Base-by-base conservation (phyloP, 2,797 vertebrate species). In the Myotis myotis region DNA sequence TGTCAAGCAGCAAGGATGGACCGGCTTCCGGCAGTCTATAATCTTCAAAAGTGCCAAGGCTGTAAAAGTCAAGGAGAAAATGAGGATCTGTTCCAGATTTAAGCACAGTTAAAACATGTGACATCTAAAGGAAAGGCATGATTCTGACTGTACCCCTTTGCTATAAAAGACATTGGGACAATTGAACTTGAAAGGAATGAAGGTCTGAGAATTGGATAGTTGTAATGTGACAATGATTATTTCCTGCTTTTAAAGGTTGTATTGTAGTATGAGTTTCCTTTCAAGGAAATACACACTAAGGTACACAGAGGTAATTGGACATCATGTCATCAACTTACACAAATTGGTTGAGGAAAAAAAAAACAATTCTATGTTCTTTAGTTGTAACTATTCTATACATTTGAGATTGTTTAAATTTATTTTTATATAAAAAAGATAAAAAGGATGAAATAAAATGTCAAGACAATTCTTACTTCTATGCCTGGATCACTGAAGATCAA, bases 321-420 rank as follows among this genome's bases (percentile, higher is more conserved):
- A 62, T 87, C n/a, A 51, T 38, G 23, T 90, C 64, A 74, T 55
- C 57, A 90, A 68, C 28, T 83, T 44, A 91, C 6, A 94, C 11
- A 81, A 96, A 93, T 83, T 44, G 33, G 33, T 23, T 75, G 11
- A 91, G 79, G 41, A 38, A 60, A n/a, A 79, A 79, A 91, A 74
- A 90, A 72, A 47, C 70, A 79, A 80, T n/a, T 55, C 44, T 71
- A 60, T 64, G 22, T 74, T 78, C 49, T 80, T 93, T 23, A 96
- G 7, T 62, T 44, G 8, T 78, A 92, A 92, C 8, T 51, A 87
- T 83, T 60, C 49, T 71, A 41, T 28, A 85, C 3, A 72, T 76
- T 87, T 62, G 15, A 75, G 11, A 91, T 12, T 36, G 4, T 78
- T 87, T 68, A 82, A 70, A 57, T n/a, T 66, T 70, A 72, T 38